Conservation (phyloP, 2,888 invertebrate species). For the Adela reaumurella region DNA sequence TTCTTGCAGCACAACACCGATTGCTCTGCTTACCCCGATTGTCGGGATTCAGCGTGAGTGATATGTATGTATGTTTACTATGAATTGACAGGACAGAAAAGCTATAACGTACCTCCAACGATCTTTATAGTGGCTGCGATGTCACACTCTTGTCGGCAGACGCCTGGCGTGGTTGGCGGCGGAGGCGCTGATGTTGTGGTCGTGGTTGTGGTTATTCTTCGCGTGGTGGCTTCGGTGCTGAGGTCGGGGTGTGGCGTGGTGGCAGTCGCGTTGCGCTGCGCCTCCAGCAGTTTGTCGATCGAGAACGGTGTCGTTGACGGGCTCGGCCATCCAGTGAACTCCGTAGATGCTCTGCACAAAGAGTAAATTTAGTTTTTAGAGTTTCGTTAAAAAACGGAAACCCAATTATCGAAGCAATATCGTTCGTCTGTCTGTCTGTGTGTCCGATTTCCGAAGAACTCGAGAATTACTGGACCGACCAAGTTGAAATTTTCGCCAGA, state of each 20-base stretch:
- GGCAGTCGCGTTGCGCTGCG: conserved; percentile 59
- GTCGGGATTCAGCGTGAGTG: no score
- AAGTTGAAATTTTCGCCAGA: no score
- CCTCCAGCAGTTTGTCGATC: conserved; percentile 74
- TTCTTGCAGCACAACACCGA: no score
- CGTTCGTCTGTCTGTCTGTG: no score
- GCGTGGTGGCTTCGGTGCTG: conserved; percentile 46
- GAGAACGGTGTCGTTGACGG: conserved; percentile 84
- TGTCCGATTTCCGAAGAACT: no score
- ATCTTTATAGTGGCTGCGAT: conserved; percentile 84
- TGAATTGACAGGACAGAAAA: no score
- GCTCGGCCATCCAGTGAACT: conserved; percentile 89
- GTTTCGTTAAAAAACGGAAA: no score
- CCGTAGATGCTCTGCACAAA: conserved; percentile 77
- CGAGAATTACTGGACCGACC: no score
- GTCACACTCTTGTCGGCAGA: conserved; percentile 75
- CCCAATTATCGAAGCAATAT: no score
- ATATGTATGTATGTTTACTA: no score
- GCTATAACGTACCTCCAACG: conserved; percentile 61
- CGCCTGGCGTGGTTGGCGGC: conserved; percentile 74
- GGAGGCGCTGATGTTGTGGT: conserved; percentile 69
- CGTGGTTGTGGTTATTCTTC: conserved; percentile 53
- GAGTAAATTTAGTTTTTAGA: no score
- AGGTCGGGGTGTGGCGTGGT: conserved; percentile 40
- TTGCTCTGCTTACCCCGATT: no score